Base-by-base conservation (phyloP, 2,113 vertebrate genomes). In the Siphamia tubifer region DNA sequence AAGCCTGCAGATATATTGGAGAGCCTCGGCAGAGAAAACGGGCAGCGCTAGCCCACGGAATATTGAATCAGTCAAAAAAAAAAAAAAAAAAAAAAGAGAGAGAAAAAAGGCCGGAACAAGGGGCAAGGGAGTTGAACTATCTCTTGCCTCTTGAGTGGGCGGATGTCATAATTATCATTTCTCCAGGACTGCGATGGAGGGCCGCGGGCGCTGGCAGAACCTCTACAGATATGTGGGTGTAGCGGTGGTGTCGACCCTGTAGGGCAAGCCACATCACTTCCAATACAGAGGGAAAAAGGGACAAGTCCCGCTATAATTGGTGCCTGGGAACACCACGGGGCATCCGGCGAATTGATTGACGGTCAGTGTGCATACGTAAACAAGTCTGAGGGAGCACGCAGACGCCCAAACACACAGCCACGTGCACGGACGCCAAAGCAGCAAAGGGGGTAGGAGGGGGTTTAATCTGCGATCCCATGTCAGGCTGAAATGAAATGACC, bases 161-260 rank as follows among this genome's bases (percentile, higher is more conserved):
- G 67, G 77, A 84, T 81, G 79, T 76, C 76, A 75, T 74, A 83
- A 85, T 85, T 85, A 83, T 87, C 52, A 85, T 84, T 82, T 83
- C 75, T 79, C 61, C 44, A 64, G 78, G 68, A 67, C 57, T 63
- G 65, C 62, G 54, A 56, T 58, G 74, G 70, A 78, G 63, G 60
- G 64, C 78, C 24, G 60, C 35, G 16, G 77, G 74, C 66, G 2
- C 61, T 65, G 67, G 73, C 54, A 66, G 74, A 40, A 67, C 79
- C 63, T 62, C 68, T 52, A 43, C 75, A 62, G 74, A 78, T 79
- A 58, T 49, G 84, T 85, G 82, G 84, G 79, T 65, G 84, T 82
- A 67, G 79, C 13, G 73, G 61, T 72, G 64, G 69, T 82, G 77
- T 75, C 58, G 70, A 83, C 68, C 83, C 81, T 75, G 62, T 48